phyloP scores from a whole-genome alignment of 2,113 vertebrate genomes.

The Scomber colias region DNA sequence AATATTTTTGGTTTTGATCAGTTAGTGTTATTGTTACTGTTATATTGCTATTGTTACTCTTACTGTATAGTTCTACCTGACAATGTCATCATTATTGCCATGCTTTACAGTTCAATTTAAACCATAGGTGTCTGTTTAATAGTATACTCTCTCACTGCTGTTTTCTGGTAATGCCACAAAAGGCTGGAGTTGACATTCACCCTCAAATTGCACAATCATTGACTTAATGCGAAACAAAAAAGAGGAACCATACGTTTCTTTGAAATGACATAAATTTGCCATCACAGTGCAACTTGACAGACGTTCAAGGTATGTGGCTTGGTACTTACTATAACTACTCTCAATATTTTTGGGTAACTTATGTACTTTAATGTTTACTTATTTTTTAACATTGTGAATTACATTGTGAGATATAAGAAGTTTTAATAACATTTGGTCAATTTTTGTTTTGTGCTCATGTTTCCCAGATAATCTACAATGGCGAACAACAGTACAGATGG shows the following conservation, averaged over 20 bases:
- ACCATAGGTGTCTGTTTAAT: background rate
- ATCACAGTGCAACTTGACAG: accelerated
- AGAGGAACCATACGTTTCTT: slow-evolving; percentile 3
- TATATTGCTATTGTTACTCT: too few species aligned
- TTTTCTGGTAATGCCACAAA: background rate
- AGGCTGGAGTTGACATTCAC: background rate
- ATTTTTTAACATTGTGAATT: background rate
- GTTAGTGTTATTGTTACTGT: background rate
- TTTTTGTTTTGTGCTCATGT: slow-evolving; percentile 23
- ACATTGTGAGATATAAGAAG: background rate
- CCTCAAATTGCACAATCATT: background rate
- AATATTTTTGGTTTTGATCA: too few species aligned
- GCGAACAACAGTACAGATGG: background rate
- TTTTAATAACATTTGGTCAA: background rate
- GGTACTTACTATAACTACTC: background rate
- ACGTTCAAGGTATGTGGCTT: slow-evolving; percentile 17
- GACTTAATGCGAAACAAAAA: slow-evolving; percentile 39
- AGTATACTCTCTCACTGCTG: background rate
- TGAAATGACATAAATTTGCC: background rate
- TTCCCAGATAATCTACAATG: slow-evolving; percentile 26
- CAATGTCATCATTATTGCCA: background rate
- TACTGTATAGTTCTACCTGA: background rate
- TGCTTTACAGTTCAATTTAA: slow-evolving; percentile 4
- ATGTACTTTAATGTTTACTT: background rate
- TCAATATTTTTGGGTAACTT: background rate